Base-by-base conservation (phyloP, 2,888 invertebrate species). In the Biston stratarius region DNA sequence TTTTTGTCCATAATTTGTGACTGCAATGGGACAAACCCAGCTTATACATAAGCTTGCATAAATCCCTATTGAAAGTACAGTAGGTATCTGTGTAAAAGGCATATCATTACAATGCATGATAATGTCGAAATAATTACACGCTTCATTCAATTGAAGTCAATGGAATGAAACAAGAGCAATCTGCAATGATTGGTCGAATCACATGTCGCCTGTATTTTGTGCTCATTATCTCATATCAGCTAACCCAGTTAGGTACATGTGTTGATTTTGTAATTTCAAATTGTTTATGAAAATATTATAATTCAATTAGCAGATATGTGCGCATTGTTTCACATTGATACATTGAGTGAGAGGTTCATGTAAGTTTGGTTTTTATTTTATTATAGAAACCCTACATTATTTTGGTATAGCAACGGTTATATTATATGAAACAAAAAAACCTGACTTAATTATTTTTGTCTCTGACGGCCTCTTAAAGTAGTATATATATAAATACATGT, bases 61-160 rank as follows among this genome's bases (percentile, higher is more conserved):
- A 57, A 55, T 42, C 12, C 15, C 24, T 24, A 38, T n/a, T 51
- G 5, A 15, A 14, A 42, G 6, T 7, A 44, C 42, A 44, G 9
- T 38, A 5, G 14, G 14, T 45, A 60, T 56, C 6, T 47, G 47
- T 55, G 34, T 38, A 59, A 60, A 24, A 60, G 58, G 47, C 61
- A 53, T 14, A 64, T 52, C 57, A 55, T 8, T 42, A 57, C 53
- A 48, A 68, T 52, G 60, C 53, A 55, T 60, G 38, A 59, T 72
- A 76, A 81, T 79, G 76, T 77, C 73, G 77, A 82, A 79, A 79
- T 81, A 82, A 83, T 86, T 84, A 81, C 76, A 74, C 77, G 79
- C 79, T 83, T 86, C 81, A 83, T 82, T 85, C 85, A 92, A 91
- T 91, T 90, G 87, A 79, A 81, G 76, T 80, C 86, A 89, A 86